Conservation (phyloP, 1,140 invertebrate species). For the Hycleus phaleratus region DNA sequence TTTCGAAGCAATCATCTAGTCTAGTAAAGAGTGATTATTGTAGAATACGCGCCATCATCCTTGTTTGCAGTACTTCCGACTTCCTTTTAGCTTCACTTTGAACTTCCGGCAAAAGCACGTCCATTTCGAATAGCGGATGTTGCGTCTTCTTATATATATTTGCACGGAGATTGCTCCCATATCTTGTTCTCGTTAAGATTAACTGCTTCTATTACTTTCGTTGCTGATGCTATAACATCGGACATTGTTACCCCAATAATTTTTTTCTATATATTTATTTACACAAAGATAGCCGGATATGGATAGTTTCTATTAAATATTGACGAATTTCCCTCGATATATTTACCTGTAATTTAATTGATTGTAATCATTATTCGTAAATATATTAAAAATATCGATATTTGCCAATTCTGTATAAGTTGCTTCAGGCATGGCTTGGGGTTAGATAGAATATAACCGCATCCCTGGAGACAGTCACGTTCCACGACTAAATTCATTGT, state of each 20-base stretch:
- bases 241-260: constrained; percentile 10
- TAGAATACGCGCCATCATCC: constrained; percentile 18
- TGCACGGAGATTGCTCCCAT: constrained; percentile 27
- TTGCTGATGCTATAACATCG: constrained; percentile 9
- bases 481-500: constrained; percentile 1
- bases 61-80: constrained; percentile 30
- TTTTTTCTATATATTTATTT: constrained; percentile 1
- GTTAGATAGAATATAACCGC: constrained; percentile 2
- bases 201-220: constrained; percentile 11
- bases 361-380: background rate
- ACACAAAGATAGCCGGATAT: constrained; percentile 3
- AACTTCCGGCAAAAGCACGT: constrained; percentile 28
- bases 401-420: background rate
- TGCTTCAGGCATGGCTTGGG: constrained; percentile 1
- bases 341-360: constrained; percentile 1
- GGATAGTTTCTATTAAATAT: background rate
- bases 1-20: constrained; percentile 23
- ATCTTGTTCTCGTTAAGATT: constrained; percentile 23
- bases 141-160: constrained; percentile 27
- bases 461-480: constrained; percentile 12
- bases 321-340: background rate
- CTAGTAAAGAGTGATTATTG: constrained; percentile 19
- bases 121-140: constrained; percentile 23
- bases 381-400: constrained; percentile 4
- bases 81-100: constrained; percentile 30